Evolutionary conservation across 2,113 vertebrate species (phyloP), one percentile per base, ranked within the genome.

Genomic region (Mus pahari): DNA sequence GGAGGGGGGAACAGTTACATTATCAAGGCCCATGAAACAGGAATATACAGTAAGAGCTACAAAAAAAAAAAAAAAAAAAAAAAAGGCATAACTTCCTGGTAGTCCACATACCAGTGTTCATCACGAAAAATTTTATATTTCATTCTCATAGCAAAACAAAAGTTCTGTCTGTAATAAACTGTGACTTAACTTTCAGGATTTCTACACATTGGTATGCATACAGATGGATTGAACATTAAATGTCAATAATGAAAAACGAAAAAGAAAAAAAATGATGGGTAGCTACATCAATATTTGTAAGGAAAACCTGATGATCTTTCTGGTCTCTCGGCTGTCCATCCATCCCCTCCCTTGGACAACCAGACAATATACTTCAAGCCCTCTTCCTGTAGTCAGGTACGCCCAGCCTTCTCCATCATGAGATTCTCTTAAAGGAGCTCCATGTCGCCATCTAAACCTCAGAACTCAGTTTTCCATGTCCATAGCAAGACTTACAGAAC

Each of bases 111-210:
- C 9, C 42, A 84, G 24, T 26, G 86, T 50, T 96, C 64, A 89
- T 24, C 60, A 60, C 33, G 68, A 93, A 93, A 96, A 93, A 60
- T 42, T 42, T 55, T 92, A 88, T 13, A 17, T 88, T 94, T 90
- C 45, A 79, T 45, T 83, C 13, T 22, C 91, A 7, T 3, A 87
- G 83, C 17, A 92, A 97, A 91, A 96, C 39, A 31, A 28, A 83
- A 92, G 1, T 53, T 92, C 77, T 88, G 33, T 91, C 84, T 31
- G 55, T 83, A 94, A 66, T 89, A 86, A 90, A 90, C 39, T 97
- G 74, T n/a, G 79, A 55, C 94, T 74, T 28, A 79, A 48, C 70
- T 88, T 84, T 92, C 20, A 90, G 48, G 92, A 71, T 68, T 7
- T 60, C 64, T 88, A 68, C 62, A 53, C 14, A 90, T 36, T 58